These are phyloP conservation scores for Junonia oenone DNA, from an alignment of 2,888 invertebrate species.

Conservation along the genomic window DNA sequence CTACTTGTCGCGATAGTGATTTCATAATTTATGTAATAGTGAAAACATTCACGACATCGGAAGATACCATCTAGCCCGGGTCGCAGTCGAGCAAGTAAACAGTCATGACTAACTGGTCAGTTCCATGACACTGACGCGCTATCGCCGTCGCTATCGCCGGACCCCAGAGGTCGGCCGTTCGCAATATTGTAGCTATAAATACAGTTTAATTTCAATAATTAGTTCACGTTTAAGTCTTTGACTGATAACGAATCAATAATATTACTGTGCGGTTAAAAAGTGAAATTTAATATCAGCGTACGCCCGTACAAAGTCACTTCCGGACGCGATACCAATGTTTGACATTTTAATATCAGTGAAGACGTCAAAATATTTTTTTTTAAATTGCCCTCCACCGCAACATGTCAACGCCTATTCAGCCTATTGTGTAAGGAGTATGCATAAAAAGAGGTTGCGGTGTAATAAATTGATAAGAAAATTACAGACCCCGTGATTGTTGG, in stretches of 20 bases:
- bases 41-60: conserved; percentile 29
- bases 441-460: conserved; percentile 66
- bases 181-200: conserved; percentile 65
- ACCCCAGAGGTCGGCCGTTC: conserved; percentile 50
- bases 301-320: conserved; percentile 59
- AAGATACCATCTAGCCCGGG: conserved; percentile 38
- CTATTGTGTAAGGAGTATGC: conserved; percentile 49
- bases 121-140: conserved; percentile 62
- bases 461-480: conserved; percentile 72
- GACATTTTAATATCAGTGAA: conserved; percentile 48
- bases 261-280: conserved; percentile 43
- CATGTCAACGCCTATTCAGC: conserved; percentile 72
- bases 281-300: conserved; percentile 53
- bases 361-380: conserved; percentile 49
- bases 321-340: conserved; percentile 44
- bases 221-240: conserved; percentile 68
- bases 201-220: conserved; percentile 74
- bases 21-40: conserved; percentile 39
- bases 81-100: conserved; percentile 48
- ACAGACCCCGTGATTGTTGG: conserved; percentile 66
- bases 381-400: conserved; percentile 63
- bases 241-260: conserved; percentile 65
- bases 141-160: conserved; percentile 54
- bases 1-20: conserved; percentile 46
- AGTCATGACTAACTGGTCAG: conserved; percentile 55